Conservation (phyloP, 2,113 vertebrate species). For the Heterotilapia buettikoferi region DNA sequence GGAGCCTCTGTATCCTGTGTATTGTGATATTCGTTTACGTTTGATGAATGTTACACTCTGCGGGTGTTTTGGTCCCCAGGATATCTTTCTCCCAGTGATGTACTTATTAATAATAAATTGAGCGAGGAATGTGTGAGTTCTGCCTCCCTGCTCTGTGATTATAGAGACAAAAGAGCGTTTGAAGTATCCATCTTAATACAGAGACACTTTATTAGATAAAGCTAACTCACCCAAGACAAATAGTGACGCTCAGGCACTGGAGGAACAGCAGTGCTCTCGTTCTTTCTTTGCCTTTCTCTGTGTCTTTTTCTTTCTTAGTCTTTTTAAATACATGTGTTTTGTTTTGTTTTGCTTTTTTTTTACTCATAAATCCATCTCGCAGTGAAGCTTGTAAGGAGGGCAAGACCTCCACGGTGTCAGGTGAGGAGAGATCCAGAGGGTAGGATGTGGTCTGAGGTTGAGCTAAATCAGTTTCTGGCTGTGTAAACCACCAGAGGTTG, state of each 20-base stretch:
- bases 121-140: constrained; percentile 76
- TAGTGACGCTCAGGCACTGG: constrained; percentile 42
- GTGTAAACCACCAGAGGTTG: constrained; percentile 31
- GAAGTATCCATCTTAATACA: constrained; percentile 79
- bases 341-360: background rate
- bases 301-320: constrained; percentile 2
- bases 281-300: constrained; percentile 29
- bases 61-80: constrained; percentile 72
- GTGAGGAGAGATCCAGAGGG: constrained; percentile 9
- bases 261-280: constrained; percentile 51
- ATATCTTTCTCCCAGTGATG: constrained; percentile 77
- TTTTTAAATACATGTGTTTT: background rate
- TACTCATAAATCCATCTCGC: background rate
- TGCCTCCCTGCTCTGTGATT: constrained; percentile 76
- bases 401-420: constrained; percentile 7
- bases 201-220: constrained; percentile 80
- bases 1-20: constrained; percentile 76
- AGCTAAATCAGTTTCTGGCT: constrained; percentile 2
- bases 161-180: constrained; percentile 76
- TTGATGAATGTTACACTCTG: constrained; percentile 75
- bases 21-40: constrained; percentile 75
- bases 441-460: constrained; percentile 25
- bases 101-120: constrained; percentile 84
- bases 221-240: constrained; percentile 78
- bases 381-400: background rate